A percentile compares a stretch with the other conserved stretches of the same genome.
These are phyloP conservation scores for Mellilla xanthometata DNA, from an alignment of 2,888 invertebrate genomes.

Conservation along the genomic window DNA sequence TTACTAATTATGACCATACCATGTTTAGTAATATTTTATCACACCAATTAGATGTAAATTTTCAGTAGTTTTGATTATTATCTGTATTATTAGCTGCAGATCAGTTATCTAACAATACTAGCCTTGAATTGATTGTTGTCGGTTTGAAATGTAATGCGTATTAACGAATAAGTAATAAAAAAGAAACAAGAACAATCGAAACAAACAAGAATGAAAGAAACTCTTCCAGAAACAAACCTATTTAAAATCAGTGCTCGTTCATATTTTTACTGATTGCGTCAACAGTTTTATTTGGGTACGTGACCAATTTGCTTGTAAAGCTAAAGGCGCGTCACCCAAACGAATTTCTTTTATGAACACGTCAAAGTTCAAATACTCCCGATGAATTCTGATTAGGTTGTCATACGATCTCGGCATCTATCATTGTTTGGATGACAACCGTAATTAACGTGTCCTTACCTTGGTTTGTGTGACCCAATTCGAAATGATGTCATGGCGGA, in stretches of 20 bases:
- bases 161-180: too few relatives aligned
- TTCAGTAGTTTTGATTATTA: too few relatives aligned
- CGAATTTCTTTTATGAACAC: constrained; percentile 43
- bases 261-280: constrained; percentile 27
- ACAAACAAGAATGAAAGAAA: too few relatives aligned
- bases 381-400: constrained; percentile 68
- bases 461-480: constrained; percentile 57
- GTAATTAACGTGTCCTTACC: constrained; percentile 68
- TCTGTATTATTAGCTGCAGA: too few relatives aligned
- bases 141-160: too few relatives aligned
- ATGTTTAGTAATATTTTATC: too few relatives aligned
- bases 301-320: constrained; percentile 32
- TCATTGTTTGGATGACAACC: constrained; percentile 66
- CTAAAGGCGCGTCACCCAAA: constrained; percentile 15
- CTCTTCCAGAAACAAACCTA: not conserved
- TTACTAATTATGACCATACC: too few relatives aligned
- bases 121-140: too few relatives aligned
- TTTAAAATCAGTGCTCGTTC: constrained; percentile 14
- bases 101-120: too few relatives aligned
- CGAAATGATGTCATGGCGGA: constrained; percentile 41
- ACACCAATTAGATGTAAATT: too few relatives aligned
- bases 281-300: constrained; percentile 31
- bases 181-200: too few relatives aligned
- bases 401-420: constrained; percentile 56
- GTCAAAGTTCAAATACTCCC: constrained; percentile 69